Percentiles rank a stretch among this genome's conserved stretches.
Evolutionary conservation across 2,888 invertebrate species (phyloP).

Genomic region (Drosophila nr. fundita): DNA sequence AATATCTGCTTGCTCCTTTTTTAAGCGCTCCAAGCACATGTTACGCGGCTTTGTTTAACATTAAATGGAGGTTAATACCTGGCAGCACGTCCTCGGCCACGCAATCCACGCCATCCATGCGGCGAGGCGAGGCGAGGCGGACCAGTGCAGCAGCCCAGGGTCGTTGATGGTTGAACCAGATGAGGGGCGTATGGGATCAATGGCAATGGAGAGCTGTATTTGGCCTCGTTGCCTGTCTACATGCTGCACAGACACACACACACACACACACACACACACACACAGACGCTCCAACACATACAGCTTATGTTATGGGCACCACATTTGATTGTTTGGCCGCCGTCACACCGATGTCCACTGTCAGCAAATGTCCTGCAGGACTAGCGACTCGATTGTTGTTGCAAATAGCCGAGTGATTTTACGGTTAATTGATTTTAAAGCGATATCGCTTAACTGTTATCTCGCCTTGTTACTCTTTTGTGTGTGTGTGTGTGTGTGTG

Average conservation of each 20-base stretch:
- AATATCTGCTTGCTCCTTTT: conserved; percentile 11
- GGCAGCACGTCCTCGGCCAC: conserved; percentile 62
- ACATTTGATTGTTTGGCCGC: conserved; percentile 71
- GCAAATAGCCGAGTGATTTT: conserved; percentile 83
- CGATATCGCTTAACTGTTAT: conserved; percentile 82
- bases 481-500: conserved; percentile 4
- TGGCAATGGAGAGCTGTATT: conserved; percentile 19
- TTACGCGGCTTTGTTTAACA: conserved; percentile 78
- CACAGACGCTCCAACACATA: conserved; percentile 7
- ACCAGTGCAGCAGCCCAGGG: conserved; percentile 55
- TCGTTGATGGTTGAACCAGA: background rate
- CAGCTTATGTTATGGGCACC: conserved; percentile 75
- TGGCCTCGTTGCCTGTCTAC: conserved; percentile 37
- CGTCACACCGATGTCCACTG: conserved; percentile 48
- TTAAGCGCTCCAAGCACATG: conserved; percentile 48
- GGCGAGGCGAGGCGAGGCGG: conserved; percentile 17
- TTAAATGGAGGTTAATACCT: conserved; percentile 81
- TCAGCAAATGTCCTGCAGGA: conserved; percentile 41
- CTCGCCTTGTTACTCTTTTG: conserved; percentile 55
- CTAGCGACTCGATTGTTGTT: conserved; percentile 72
- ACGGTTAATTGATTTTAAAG: conserved; percentile 85
- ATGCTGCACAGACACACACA: conserved; percentile 28
- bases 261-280: conserved; percentile 2
- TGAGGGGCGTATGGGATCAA: background rate
- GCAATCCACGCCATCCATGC: conserved; percentile 9